Conservation (phyloP, 2,888 invertebrate species). For the Thymelicus acteon region DNA sequence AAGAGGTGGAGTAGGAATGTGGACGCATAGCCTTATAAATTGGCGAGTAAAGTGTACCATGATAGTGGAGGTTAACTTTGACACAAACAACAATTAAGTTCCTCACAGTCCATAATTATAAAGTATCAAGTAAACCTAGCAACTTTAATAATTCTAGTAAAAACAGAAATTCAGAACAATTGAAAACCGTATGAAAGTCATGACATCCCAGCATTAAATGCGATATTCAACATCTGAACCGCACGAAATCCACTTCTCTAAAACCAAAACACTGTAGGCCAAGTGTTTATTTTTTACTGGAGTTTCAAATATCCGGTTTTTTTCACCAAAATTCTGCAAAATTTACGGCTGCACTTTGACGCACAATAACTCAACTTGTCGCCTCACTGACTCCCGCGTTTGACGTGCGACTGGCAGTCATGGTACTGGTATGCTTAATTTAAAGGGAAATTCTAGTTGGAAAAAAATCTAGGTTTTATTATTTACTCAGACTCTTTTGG, state of each 20-base stretch:
- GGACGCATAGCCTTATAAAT: no score
- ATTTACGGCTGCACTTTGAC: slow-evolving; percentile 36
- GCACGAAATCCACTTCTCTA: not conserved
- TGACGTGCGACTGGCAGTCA: slow-evolving; percentile 29
- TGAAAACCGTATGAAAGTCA: no score
- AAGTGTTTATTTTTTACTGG: slow-evolving; percentile 9
- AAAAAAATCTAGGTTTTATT: not conserved
- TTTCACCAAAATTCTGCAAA: slow-evolving; percentile 26
- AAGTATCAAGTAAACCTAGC: no score
- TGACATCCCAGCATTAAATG: no score
- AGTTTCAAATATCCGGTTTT: slow-evolving; percentile 14
- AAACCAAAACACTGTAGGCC: not conserved
- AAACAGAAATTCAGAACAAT: no score
- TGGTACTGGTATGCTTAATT: slow-evolving; percentile 20
- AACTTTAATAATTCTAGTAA: no score
- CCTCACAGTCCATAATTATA: no score
- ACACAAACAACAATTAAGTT: no score
- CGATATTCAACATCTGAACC: not conserved
- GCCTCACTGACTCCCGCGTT: slow-evolving; percentile 26
- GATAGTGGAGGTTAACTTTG: no score
- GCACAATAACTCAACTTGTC: slow-evolving; percentile 36
- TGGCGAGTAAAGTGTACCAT: no score
- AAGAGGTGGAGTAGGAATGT: no score
- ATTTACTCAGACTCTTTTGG: not conserved
- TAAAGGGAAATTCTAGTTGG: slow-evolving; percentile 7